Evolutionary conservation across 2,797 vertebrate species (phyloP), one percentile per base, ranked within the genome.

Genomic region (Xenops minutus): DNA sequence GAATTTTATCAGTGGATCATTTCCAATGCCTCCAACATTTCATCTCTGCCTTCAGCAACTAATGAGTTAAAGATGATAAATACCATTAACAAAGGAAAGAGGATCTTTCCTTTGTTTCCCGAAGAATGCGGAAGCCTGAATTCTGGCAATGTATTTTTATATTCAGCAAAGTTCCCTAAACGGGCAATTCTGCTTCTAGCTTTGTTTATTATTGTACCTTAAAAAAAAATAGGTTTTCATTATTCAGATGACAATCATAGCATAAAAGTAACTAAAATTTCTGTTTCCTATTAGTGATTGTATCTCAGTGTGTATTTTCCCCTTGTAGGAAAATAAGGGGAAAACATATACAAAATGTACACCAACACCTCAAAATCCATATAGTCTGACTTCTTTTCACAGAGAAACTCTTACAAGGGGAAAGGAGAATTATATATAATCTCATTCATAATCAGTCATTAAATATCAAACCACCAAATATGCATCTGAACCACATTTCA

Each of bases 51-150:
- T 79, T 86, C 89, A 96, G 96, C 89, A 90, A 10, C 81, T 96
- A 95, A 97, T 94, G 96, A 97, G 95, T 97, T 97, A 97, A 97
- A 74, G 84, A 93, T 95, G 90, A 95, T 95, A 97, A 96, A 96
- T 76, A 79, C 75, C 93, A 96, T 93, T 95, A 97, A 97, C 95
- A 96, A 97, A 97, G 94, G 92, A 92, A 96, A 97, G 91, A 90
- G n/a, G 44, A 63, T 95, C 88, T 94, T 95, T 86, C 96, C 97
- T 97, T 97, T 97, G 97, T 97, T 96, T 97, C 95, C 84, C 59
- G 79, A 93, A 95, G 91, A 96, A 96, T n/a, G 80, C 20, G 8
- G 88, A 95, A 93, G 77, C 85, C 80, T 64, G 90, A 83, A 86
- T 95, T 94, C 77, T 77, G 83, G 58, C 49, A 74, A 79, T 23